Base-by-base conservation (phyloP, 2,797 vertebrate species). In the Antennarius maculatus region DNA sequence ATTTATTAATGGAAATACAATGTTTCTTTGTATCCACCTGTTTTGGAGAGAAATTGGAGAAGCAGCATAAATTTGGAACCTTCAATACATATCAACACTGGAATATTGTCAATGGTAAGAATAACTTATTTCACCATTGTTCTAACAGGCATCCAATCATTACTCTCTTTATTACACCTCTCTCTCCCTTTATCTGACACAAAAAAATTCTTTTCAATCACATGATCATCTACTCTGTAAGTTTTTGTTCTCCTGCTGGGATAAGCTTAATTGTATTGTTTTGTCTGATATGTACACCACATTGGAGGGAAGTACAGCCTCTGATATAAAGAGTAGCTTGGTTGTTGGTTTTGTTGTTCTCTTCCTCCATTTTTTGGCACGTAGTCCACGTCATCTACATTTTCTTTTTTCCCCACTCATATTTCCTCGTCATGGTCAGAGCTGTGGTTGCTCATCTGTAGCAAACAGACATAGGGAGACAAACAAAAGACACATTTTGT, bases 381-480 rank as follows among this genome's bases (percentile, higher is more conserved):
- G 82, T 81, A 16, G 75, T 87, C 57, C 71, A 66, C 53, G n/a
- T 76, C 71, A 61, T 71, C 54, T 69, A 17, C 3, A 4, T 58
- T 49, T 69, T 76, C 67, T 76, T 53, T 70, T 16, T 66, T 79
- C 50, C 70, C 52, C 42, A 67, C 66, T 93, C 88, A 93, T 88
- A 93, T 92, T 83, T 91, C 92, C 42, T 93, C 92, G 49, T 93
- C 92, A 4, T 79, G 87, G 77, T 91, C 92, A 69, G 88, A 92
- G 89, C 89, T 93, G 88, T 91, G 90, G 77, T 86, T 87, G 85
- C 88, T 92, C 88, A 92, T 91, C 92, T 93, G 85, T 74, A 71
- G 80, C 74, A 74, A 46, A 66, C 42, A 72, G 66, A 81, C 49
- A 74, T 34, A 55, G 55, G 69, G 46, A 41, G 48, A 58, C 17